phyloP scores from a whole-genome alignment of 2,113 vertebrate species.

The Anolis carolinensis region DNA sequence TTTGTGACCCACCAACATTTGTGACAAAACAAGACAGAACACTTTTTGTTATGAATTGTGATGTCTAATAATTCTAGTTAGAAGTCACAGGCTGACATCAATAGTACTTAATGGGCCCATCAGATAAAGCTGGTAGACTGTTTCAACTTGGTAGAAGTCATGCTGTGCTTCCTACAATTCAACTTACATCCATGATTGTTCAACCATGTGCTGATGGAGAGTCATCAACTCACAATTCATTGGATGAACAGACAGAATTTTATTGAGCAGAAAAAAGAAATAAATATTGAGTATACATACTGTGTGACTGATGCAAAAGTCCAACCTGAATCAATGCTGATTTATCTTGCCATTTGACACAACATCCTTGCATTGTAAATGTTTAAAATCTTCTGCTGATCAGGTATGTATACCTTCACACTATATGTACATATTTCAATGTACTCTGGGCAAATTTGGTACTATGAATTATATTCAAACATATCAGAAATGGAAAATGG shows the following conservation, averaged over 20 bases:
- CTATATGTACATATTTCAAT: background rate
- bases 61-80: background rate
- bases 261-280: background rate
- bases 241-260: background rate
- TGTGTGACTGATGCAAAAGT: background rate
- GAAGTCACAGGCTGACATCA: background rate
- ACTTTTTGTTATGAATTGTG: background rate
- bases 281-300: background rate
- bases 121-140: background rate
- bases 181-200: background rate
- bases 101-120: background rate
- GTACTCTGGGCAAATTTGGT: background rate
- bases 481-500: background rate
- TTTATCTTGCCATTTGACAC: background rate
- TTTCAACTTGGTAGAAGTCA: background rate
- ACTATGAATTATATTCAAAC: background rate
- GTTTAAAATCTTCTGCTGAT: background rate
- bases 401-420: background rate
- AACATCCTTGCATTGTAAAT: background rate
- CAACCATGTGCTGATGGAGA: background rate
- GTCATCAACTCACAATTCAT: background rate
- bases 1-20: background rate
- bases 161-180: background rate
- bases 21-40: background rate
- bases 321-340: background rate